Base-by-base conservation (phyloP, 1,140 invertebrate genomes). In the Zaprionus inermis region DNA sequence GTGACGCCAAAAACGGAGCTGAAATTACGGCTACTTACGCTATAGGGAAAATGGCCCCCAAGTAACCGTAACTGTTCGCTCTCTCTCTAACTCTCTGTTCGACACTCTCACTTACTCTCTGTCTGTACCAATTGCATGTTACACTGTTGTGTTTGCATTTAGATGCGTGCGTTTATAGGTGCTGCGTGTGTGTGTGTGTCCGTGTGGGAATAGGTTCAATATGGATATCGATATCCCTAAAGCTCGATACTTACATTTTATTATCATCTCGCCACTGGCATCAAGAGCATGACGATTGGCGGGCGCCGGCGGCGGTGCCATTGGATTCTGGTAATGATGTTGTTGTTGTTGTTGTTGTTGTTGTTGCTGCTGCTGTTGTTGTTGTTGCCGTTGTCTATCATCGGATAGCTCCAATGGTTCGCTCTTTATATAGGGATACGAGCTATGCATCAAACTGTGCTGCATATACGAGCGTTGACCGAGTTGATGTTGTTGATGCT, bases 361-460 rank as follows among this genome's bases (percentile, higher is more conserved):
- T 1, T 75, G 72, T 0, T 70, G 72, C 3, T 68, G 65, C 0
- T 70, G 72, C 0, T 69, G 67, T n/a, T 70, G 72, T 5, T 71
- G 72, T 1, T 70, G 72, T 30, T 66, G 69, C 2, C 51, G 56
- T 56, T 64, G 66, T 72, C 63, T 67, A 44, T 72, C 64, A 60
- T 70, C 67, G 24, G 32, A 58, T 55, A 52, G 55, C 28, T 88
- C 83, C 67, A 89, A 18, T 14, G 83, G 83, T 32, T 88, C 83
- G 68, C 83, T 88, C 41, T 88, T 88, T 16, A 88, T 88, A 52
- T 88, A 88, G 5, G 83, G 83, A 88, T 89, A 89, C 32, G 63
- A 74, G 22, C 84, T 54, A 28, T 71, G 49, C 83, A 88, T 89
- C 59, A 79, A 41, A 49, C 65, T 56, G 56, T 77, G 81, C 14